Evolutionary conservation across 2,113 vertebrate species (phyloP).

Genomic region (Xenopus borealis): DNA sequence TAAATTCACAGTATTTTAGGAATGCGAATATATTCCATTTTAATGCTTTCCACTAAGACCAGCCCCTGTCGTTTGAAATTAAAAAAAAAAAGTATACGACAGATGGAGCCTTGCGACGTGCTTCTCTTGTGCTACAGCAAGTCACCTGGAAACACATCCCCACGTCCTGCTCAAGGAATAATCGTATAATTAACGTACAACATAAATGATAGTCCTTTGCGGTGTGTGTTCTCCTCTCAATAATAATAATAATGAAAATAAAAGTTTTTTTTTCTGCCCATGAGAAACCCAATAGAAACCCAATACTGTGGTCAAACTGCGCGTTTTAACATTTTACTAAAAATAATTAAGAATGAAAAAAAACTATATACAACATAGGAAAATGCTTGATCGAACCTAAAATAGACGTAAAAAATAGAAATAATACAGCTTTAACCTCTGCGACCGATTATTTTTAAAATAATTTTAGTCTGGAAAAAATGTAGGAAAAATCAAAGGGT

Average conservation of each 20-base stretch:
- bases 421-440: too few species aligned
- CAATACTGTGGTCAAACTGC: too few species aligned
- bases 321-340: not conserved
- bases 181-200: constrained; percentile 59
- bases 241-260: constrained; percentile 24
- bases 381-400: not conserved
- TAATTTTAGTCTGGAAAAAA: constrained; percentile 44
- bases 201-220: constrained; percentile 59
- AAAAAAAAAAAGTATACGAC: not conserved
- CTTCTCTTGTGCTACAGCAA: constrained; percentile 65
- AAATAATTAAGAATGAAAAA: constrained; percentile 5
- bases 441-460: constrained; percentile 46
- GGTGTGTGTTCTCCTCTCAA: constrained; percentile 55
- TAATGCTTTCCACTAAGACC: constrained; percentile 49
- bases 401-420: not conserved
- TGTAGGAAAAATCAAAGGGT: constrained; percentile 38
- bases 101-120: constrained; percentile 56
- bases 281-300: too few species aligned
- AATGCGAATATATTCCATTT: constrained; percentile 53
- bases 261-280: constrained; percentile 41
- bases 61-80: constrained; percentile 53
- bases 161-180: constrained; percentile 63
- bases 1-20: constrained; percentile 79
- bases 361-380: not conserved
- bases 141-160: constrained; percentile 63